These are phyloP conservation scores for Aptenodytes forsteri DNA, from an alignment of 2,113 vertebrate species.

Conservation along the genomic window DNA sequence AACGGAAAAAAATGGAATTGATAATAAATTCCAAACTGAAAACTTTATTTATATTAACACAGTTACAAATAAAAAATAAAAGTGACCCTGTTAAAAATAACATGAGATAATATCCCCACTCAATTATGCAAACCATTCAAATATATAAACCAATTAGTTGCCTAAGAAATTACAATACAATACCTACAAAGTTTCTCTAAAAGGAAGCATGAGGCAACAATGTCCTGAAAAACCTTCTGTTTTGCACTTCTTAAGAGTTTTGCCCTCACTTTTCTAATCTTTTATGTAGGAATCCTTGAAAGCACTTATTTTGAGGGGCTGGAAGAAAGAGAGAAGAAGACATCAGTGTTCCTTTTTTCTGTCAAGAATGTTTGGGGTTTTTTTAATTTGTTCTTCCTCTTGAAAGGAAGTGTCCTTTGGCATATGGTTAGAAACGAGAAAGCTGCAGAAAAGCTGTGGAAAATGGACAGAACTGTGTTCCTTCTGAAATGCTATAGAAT, in stretches of 20 bases:
- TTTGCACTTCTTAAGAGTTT: not conserved
- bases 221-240: not conserved
- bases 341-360: not conserved
- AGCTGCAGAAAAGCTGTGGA: not conserved
- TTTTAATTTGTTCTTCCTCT: not conserved
- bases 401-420: not conserved
- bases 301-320: not conserved
- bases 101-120: not conserved
- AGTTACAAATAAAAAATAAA: not conserved
- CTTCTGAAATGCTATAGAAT: not conserved
- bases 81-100: not conserved
- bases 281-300: not conserved
- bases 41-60: not conserved
- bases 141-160: not conserved
- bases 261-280: not conserved
- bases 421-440: not conserved
- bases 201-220: not conserved
- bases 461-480: not conserved
- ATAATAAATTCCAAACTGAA: not conserved
- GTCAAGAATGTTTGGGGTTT: not conserved
- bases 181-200: not conserved
- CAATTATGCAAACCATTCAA: not conserved
- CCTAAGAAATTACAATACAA: not conserved
- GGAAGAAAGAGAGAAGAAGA: not conserved
- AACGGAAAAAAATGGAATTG: not conserved